A percentile compares a stretch with the other conserved stretches of the same genome.
phyloP scores from a whole-genome alignment of 2,113 vertebrate genomes.

The Trogon surrucura region DNA sequence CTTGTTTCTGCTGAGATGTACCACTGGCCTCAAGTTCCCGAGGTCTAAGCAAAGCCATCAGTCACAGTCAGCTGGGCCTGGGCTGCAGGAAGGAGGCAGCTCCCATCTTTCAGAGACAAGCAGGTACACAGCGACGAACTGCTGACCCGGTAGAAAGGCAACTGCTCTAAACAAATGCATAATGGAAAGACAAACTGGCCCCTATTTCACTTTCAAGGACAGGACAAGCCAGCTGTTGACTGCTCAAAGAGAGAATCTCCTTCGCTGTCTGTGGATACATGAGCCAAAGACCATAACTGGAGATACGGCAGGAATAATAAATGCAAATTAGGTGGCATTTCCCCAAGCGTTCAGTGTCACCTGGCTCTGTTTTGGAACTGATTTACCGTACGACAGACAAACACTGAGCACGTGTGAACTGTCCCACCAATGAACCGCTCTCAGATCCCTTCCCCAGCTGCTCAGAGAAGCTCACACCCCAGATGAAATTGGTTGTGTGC shows the following conservation, averaged over 20 bases:
- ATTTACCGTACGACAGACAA: background rate
- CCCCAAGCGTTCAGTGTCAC: background rate
- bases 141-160: background rate
- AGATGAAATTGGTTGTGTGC: background rate
- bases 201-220: background rate
- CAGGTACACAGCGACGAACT: background rate
- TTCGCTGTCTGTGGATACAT: background rate
- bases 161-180: background rate
- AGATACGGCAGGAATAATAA: background rate
- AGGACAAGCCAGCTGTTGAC: background rate
- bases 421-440: background rate
- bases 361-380: background rate
- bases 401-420: background rate
- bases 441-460: background rate
- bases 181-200: background rate
- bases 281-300: background rate
- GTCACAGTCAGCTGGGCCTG: background rate
- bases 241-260: background rate
- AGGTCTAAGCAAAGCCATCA: background rate
- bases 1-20: background rate
- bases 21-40: background rate
- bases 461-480: background rate
- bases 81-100: background rate
- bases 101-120: background rate
- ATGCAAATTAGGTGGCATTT: background rate